A percentile compares a stretch with the other conserved stretches of the same genome.
Conservation (phyloP, 2,888 invertebrate species). For the Eupelmus urozonus region DNA sequence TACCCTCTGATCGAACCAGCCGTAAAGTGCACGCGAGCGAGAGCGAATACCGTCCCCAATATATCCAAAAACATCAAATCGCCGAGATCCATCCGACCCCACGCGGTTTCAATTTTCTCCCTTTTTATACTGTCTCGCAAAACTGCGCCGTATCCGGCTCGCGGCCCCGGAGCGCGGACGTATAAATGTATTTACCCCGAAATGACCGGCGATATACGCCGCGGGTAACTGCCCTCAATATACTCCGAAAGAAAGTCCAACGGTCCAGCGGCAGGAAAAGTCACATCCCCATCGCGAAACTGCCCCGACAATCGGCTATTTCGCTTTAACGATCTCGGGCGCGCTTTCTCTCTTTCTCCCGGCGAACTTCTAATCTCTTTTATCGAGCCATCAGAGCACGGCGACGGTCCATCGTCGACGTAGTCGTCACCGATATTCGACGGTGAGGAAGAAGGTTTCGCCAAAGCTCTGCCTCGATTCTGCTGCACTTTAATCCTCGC, state of each 20-base stretch:
- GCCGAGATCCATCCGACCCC: not conserved
- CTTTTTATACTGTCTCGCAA: not conserved
- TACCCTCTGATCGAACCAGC: not conserved
- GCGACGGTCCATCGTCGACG: not conserved
- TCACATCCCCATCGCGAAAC: conserved; percentile 5
- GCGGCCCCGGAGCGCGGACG: not conserved
- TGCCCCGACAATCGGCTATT: conserved; percentile 28
- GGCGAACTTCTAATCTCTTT: conserved; percentile 30
- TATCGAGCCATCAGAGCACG: conserved; percentile 31
- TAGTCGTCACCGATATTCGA: not conserved
- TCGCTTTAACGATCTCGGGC: conserved; percentile 24
- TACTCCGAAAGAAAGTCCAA: too few species aligned
- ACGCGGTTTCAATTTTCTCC: conserved; percentile 26
- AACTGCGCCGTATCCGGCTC: not conserved
- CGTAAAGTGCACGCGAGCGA: not conserved
- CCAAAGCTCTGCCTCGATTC: too few species aligned
- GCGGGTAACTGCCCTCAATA: not conserved
- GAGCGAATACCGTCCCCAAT: too few species aligned
- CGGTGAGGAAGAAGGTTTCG: not conserved
- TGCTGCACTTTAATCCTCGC: conserved; percentile 3
- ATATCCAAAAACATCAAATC: not conserved
- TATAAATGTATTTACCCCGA: conserved; percentile 24
- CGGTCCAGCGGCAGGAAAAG: not conserved
- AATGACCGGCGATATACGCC: not conserved
- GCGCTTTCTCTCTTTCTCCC: conserved; percentile 23